Evolutionary conservation across 2,888 invertebrate genomes (phyloP).

Genomic region (Cactoblastis cactorum): DNA sequence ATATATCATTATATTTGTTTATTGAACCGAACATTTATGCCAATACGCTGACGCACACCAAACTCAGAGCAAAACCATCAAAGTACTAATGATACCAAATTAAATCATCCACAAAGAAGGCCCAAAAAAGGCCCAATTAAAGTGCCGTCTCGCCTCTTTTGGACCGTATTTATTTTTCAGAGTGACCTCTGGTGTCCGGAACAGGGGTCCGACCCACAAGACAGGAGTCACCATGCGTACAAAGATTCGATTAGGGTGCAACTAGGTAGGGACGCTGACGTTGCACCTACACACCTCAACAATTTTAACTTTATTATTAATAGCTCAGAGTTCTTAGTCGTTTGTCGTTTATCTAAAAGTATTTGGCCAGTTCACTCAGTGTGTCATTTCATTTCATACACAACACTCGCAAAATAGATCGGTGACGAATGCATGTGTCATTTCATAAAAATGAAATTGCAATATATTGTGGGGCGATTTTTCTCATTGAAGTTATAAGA

Average conservation of each 20-base stretch:
- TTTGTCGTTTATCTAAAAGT: slow-evolving; percentile 3
- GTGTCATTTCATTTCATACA: slow-evolving; percentile 75
- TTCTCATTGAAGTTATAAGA: slow-evolving; percentile 52
- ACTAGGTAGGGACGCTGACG: slow-evolving; percentile 70
- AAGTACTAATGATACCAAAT: slow-evolving; percentile 55
- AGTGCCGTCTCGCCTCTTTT: slow-evolving; percentile 64
- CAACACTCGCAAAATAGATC: slow-evolving; percentile 74
- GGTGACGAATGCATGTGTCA: slow-evolving; percentile 68
- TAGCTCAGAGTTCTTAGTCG: neutral
- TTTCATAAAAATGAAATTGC: slow-evolving; percentile 75
- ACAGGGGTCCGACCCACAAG: slow-evolving; percentile 66
- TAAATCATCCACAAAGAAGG: slow-evolving; percentile 63
- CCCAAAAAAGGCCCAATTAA: slow-evolving; percentile 70
- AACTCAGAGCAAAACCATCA: slow-evolving; percentile 2
- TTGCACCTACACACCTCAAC: slow-evolving; percentile 48
- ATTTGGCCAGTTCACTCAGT: slow-evolving; percentile 35
- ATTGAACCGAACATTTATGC: neutral
- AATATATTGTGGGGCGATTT: slow-evolving; percentile 56
- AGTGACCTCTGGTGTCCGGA: slow-evolving; percentile 65
- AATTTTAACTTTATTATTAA: slow-evolving; percentile 10
- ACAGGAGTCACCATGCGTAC: slow-evolving; percentile 70
- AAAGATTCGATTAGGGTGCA: slow-evolving; percentile 78
- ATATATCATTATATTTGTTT: neutral
- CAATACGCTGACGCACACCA: slow-evolving; percentile 1
- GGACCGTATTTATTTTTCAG: slow-evolving; percentile 72